Evolutionary conservation across 2,797 vertebrate species (phyloP).

Genomic region (Ceyx erithaca): DNA sequence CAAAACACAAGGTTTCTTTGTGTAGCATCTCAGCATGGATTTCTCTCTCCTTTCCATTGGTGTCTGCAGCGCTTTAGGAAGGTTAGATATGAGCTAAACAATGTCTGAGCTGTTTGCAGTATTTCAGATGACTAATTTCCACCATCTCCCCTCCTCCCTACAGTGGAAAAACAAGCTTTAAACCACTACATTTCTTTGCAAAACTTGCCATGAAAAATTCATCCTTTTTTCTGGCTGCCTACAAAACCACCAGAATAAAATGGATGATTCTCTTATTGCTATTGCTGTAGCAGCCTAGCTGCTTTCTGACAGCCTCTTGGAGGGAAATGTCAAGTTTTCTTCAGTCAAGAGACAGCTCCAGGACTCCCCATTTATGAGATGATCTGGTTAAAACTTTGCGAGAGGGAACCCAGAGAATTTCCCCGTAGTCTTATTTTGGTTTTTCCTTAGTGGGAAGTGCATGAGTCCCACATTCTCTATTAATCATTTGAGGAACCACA

Average conservation of each 20-base stretch:
- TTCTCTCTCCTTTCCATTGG: background rate
- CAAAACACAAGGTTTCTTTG: background rate
- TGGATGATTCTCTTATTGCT: background rate
- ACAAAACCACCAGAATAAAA: background rate
- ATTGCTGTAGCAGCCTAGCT: background rate
- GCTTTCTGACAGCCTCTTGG: background rate
- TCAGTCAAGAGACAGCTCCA: background rate
- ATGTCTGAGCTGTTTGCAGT: background rate
- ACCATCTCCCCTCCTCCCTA: background rate
- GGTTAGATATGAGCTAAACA: background rate
- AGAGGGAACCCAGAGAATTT: conserved; percentile 26
- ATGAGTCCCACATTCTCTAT: conserved; percentile 31
- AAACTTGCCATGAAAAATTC: conserved; percentile 6
- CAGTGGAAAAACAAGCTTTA: background rate
- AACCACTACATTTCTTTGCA: conserved; percentile 1
- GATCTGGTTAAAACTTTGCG: background rate
- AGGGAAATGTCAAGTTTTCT: background rate
- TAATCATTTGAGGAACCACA: conserved; percentile 56
- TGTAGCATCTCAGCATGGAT: background rate
- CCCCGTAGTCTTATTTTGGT: background rate
- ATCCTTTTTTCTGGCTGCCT: conserved; percentile 6
- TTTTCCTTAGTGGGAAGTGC: conserved; percentile 33
- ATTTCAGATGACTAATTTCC: background rate
- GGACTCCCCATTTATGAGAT: background rate
- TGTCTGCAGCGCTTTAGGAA: background rate